A percentile compares a stretch with the other conserved stretches of the same genome.
Conservation (phyloP, 2,797 vertebrate species). For the Alcedo quadribrachys region DNA sequence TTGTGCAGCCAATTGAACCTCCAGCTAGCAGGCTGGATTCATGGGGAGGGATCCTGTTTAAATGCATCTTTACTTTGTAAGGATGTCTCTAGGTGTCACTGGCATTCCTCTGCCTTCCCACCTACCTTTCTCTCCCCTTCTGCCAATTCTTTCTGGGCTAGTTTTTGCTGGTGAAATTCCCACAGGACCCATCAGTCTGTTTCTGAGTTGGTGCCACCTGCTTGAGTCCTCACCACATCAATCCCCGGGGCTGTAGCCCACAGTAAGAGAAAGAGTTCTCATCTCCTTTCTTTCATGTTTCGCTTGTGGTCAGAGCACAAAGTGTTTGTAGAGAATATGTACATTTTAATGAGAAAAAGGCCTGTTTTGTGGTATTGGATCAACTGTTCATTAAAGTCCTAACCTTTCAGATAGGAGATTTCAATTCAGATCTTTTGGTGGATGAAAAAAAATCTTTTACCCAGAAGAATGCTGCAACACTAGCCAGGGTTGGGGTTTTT, state of each 20-base stretch:
- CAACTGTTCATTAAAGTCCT: background rate
- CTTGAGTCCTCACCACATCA: background rate
- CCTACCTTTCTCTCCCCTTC: background rate
- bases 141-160: background rate
- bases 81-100: background rate
- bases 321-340: background rate
- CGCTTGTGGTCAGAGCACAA: slow-evolving; percentile 16
- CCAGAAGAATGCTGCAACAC: background rate
- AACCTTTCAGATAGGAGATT: background rate
- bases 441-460: background rate
- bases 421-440: background rate
- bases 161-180: background rate
- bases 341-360: slow-evolving; percentile 2
- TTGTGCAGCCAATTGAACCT: background rate
- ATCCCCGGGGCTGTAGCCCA: background rate
- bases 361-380: background rate
- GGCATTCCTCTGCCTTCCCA: background rate
- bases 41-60: background rate
- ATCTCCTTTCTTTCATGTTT: background rate
- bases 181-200: background rate
- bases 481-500: background rate
- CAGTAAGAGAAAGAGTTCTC: background rate
- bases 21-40: background rate
- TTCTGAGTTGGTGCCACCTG: background rate
- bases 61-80: background rate